Evolutionary conservation across 2,113 vertebrate genomes (phyloP).

Genomic region (Cairina moschata): DNA sequence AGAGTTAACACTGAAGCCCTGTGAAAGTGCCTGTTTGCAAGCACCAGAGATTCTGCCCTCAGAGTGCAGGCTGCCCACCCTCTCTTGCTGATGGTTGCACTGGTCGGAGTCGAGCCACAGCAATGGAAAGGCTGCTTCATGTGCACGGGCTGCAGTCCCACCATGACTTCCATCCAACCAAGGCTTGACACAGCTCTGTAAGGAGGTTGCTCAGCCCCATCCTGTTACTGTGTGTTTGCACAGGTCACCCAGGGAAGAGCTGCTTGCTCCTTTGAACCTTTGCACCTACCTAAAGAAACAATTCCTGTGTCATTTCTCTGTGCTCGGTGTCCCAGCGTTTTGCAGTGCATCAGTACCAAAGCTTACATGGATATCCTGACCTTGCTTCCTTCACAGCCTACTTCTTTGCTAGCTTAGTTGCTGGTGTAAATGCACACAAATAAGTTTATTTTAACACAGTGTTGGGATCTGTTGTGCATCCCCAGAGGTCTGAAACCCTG

Average conservation of each 20-base stretch:
- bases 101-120: background rate
- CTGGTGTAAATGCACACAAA: background rate
- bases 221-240: background rate
- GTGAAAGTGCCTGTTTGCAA: background rate
- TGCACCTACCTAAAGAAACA: background rate
- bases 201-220: background rate
- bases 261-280: background rate
- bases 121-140: background rate
- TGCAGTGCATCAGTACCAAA: background rate
- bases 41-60: background rate
- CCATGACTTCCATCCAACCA: background rate
- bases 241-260: background rate
- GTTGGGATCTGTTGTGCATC: background rate
- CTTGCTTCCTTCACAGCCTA: background rate
- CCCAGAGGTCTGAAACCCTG: background rate
- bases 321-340: accelerated
- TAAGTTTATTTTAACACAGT: background rate
- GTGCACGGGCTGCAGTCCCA: background rate
- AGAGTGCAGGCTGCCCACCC: background rate
- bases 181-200: background rate
- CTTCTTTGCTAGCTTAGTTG: background rate
- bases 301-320: background rate
- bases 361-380: background rate
- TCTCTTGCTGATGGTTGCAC: background rate
- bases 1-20: background rate